Conservation (phyloP, 2,113 vertebrate species). For the Galemys pyrenaicus region DNA sequence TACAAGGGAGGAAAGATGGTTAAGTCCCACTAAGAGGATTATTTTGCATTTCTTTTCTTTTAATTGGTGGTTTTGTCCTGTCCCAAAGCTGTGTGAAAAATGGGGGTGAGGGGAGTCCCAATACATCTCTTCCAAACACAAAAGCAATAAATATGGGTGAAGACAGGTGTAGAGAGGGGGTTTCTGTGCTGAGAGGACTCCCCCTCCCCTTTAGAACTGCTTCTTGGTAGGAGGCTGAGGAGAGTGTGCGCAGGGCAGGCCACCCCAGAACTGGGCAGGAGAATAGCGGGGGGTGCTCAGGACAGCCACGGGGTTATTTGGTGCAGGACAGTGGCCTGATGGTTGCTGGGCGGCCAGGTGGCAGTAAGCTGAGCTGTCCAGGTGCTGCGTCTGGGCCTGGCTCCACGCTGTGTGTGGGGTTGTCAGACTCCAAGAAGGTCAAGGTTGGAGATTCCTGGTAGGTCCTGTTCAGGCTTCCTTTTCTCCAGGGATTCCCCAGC, state of each 20-base stretch:
- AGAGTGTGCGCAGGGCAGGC: background rate
- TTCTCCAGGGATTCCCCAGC: background rate
- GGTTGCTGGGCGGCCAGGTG: background rate
- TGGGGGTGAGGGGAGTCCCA: background rate
- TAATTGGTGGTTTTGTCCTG: conserved; percentile 64
- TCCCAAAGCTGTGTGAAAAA: conserved; percentile 62
- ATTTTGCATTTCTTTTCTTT: conserved; percentile 67
- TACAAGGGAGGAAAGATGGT: conserved; percentile 65
- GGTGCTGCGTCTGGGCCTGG: background rate
- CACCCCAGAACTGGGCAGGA: background rate
- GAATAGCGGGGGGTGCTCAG: background rate
- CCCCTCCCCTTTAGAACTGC: background rate
- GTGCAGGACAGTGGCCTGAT: background rate
- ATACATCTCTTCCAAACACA: background rate
- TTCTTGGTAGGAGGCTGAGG: background rate
- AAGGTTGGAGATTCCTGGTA: background rate
- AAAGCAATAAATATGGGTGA: background rate
- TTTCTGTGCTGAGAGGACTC: background rate
- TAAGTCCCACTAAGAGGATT: conserved; percentile 60
- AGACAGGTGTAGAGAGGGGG: background rate
- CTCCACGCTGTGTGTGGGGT: background rate
- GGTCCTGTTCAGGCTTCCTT: background rate
- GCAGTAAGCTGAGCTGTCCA: background rate
- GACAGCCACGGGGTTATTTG: background rate
- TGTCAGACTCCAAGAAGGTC: background rate